Conservation (phyloP, 2,113 vertebrate genomes). For the Empidonax alnorum region DNA sequence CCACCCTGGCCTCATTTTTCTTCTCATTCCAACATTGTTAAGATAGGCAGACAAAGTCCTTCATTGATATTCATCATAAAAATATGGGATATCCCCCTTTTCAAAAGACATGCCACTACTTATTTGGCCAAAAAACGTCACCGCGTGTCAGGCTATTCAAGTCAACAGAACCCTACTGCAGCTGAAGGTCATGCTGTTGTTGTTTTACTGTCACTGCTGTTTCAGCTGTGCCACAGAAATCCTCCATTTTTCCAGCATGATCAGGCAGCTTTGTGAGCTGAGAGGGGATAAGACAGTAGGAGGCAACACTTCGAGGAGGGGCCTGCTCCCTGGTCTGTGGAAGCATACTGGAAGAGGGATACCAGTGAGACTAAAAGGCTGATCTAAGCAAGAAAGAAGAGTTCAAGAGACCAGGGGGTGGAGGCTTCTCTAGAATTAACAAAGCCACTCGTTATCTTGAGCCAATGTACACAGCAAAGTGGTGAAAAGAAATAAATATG, state of each 20-base stretch:
- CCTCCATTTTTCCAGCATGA: not conserved
- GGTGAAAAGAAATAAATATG: not conserved
- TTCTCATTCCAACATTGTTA: not conserved
- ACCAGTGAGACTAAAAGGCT: not conserved
- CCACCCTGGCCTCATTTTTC: not conserved
- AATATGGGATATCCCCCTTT: not conserved
- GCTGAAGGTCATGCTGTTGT: conserved; percentile 35
- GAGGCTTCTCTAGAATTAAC: not conserved
- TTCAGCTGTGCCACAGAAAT: not conserved
- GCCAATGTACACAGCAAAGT: not conserved
- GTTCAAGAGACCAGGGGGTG: not conserved
- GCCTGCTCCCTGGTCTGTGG: not conserved
- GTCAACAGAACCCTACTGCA: not conserved
- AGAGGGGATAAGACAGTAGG: not conserved
- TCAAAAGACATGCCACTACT: conserved; percentile 10
- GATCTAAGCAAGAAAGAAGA: not conserved
- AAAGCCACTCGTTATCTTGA: not conserved
- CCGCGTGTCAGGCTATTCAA: not conserved
- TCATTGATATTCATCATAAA: not conserved
- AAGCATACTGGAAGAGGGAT: not conserved
- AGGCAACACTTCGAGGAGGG: not conserved
- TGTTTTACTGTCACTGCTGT: not conserved
- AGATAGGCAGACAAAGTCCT: not conserved
- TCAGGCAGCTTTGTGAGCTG: not conserved
- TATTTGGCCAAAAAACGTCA: conserved; percentile 22